Conservation (phyloP, 2,113 vertebrate genomes). For the Vidua chalybeata region DNA sequence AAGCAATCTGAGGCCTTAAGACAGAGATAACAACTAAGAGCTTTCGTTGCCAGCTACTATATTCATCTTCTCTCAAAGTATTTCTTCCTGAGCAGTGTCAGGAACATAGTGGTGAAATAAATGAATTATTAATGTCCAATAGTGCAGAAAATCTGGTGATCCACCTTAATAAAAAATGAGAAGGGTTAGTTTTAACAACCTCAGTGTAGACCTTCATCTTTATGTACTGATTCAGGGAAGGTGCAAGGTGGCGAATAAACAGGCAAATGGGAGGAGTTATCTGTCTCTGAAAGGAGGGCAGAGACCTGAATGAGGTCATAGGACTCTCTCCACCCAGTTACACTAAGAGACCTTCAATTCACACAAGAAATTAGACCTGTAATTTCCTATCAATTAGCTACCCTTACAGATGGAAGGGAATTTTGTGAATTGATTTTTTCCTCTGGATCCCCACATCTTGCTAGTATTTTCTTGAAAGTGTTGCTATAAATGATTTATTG, state of each 20-base stretch:
- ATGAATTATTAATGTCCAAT: background rate
- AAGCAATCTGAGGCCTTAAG: background rate
- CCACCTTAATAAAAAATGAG: background rate
- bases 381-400: background rate
- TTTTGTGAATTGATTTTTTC: background rate
- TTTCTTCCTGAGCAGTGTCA: background rate
- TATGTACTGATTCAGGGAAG: background rate
- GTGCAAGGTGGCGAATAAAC: accelerated
- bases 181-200: background rate
- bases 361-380: background rate
- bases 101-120: background rate
- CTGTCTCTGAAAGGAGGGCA: background rate
- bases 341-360: background rate
- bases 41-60: background rate
- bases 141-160: background rate
- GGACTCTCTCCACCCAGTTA: background rate
- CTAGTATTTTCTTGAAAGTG: background rate
- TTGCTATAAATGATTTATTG: background rate
- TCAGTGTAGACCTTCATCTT: background rate
- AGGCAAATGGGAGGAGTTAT: background rate
- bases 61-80: background rate
- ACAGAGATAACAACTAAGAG: background rate
- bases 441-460: background rate
- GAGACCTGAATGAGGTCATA: background rate
- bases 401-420: background rate